phyloP scores from a whole-genome alignment of 2,113 vertebrate species.

The Thunnus thynnus region DNA sequence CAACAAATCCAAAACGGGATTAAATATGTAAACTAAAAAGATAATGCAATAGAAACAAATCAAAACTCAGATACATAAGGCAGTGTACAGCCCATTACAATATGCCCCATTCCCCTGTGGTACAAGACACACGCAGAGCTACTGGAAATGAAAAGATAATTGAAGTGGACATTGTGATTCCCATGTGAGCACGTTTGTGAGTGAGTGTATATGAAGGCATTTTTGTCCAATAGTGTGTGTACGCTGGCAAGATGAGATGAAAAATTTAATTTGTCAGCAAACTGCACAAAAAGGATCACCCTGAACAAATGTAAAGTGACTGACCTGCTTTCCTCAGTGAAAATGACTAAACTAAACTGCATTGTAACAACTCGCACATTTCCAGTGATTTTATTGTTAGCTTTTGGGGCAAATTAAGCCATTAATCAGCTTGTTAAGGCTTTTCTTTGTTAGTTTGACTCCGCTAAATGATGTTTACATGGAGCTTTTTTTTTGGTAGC shows the following conservation, averaged over 20 bases:
- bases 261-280: neutral
- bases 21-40: constrained; percentile 21
- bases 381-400: neutral
- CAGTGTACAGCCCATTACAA: neutral
- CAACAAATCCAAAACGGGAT: constrained; percentile 38
- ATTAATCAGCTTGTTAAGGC: neutral
- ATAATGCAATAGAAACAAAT: constrained; percentile 9
- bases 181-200: neutral
- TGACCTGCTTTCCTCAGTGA: neutral
- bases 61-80: neutral
- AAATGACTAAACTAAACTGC: neutral
- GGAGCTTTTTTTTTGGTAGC: neutral
- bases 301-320: neutral
- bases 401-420: neutral
- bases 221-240: neutral
- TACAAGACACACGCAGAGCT: neutral
- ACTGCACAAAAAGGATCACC: neutral
- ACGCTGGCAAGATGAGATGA: neutral
- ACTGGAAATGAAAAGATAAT: neutral
- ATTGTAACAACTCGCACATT: constrained; percentile 3
- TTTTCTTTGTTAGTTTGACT: neutral
- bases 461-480: neutral
- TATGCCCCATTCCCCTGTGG: neutral
- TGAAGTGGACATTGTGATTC: neutral
- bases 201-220: neutral